Conservation (phyloP, 2,797 vertebrate genomes). For the Tapera naevia region DNA sequence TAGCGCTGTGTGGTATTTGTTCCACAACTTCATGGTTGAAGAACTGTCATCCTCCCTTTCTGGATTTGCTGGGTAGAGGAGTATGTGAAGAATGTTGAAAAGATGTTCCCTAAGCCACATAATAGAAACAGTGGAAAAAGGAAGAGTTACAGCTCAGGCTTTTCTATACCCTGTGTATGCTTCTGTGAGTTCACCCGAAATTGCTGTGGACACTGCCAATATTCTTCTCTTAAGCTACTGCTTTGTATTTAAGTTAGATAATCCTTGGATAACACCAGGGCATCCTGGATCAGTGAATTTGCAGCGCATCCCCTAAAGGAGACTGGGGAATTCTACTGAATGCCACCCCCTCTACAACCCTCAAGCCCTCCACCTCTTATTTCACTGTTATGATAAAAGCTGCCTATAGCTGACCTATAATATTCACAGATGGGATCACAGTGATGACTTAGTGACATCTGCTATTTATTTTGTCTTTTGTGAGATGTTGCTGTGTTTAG, state of each 20-base stretch:
- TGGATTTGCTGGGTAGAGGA: not conserved
- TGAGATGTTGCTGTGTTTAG: not conserved
- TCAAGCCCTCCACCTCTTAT: not conserved
- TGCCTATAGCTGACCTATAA: not conserved
- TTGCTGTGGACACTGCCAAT: not conserved
- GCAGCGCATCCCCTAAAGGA: not conserved
- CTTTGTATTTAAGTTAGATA: not conserved
- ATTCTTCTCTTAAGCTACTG: not conserved
- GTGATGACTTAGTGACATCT: not conserved
- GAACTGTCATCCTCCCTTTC: not conserved
- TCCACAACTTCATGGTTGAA: not conserved
- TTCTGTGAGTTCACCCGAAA: not conserved
- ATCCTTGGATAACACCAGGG: not conserved
- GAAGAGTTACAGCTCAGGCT: not conserved
- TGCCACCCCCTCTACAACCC: accelerated
- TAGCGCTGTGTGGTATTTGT: not conserved
- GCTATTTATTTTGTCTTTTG: not conserved
- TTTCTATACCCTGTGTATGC: not conserved
- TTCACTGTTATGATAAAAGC: not conserved
- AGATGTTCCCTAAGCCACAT: not conserved
- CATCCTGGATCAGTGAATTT: not conserved
- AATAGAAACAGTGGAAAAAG: not conserved
- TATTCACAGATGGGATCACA: not conserved
- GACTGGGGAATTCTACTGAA: not conserved
- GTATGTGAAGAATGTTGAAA: not conserved